These are phyloP conservation scores for Cuniculus paca DNA, from an alignment of 2,797 vertebrate genomes.

Conservation along the genomic window DNA sequence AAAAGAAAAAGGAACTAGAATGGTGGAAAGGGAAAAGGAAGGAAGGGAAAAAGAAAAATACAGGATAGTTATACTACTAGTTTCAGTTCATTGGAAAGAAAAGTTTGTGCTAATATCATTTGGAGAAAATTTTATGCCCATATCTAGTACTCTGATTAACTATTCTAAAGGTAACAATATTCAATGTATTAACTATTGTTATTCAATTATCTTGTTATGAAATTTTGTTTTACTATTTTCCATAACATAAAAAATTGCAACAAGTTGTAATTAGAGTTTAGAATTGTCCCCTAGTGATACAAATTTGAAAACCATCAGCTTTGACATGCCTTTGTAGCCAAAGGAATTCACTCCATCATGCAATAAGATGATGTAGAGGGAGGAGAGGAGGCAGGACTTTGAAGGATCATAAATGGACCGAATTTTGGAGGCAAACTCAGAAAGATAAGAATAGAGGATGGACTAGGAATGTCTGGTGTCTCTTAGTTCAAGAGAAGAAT, in stretches of 20 bases:
- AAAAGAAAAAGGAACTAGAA: neutral
- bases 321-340: neutral
- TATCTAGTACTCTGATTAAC: neutral
- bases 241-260: neutral
- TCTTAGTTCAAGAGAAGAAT: neutral
- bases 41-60: neutral
- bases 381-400: neutral
- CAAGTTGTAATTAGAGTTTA: neutral
- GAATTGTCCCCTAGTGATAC: neutral
- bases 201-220: neutral
- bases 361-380: neutral
- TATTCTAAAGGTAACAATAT: neutral
- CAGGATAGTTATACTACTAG: neutral
- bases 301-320: neutral
- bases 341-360: neutral
- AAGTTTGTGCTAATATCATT: neutral
- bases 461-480: neutral
- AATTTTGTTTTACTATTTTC: neutral
- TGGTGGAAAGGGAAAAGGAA: neutral
- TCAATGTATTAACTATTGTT: neutral
- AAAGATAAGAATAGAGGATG: neutral
- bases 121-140: neutral
- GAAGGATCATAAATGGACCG: neutral
- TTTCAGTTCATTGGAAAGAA: neutral
- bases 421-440: neutral